Evolutionary conservation across 37 sponge, comb jelly and placozoan genomes (phyloP).

Genomic region (Beroe ovata): DNA sequence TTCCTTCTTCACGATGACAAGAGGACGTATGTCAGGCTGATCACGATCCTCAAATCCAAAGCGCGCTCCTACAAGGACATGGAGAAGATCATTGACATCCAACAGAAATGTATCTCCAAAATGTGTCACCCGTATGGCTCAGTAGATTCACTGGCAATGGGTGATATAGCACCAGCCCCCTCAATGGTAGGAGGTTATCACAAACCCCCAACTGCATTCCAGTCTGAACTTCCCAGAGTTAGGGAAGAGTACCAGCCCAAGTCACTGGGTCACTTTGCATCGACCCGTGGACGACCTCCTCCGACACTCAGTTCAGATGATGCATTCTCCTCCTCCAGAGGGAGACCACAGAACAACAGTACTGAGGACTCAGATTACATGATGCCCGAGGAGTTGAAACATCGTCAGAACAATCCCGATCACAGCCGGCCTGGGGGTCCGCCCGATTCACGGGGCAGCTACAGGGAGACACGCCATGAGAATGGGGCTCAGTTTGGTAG

Average conservation of each 20-base stretch:
- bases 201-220: constrained; percentile 35
- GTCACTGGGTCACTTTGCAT: constrained; percentile 8
- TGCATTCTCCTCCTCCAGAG: not conserved
- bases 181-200: not conserved
- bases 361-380: constrained; percentile 15
- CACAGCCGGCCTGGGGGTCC: too few relatives aligned
- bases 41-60: constrained; percentile 39
- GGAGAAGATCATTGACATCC: constrained; percentile 63
- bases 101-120: constrained; percentile 61
- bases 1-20: constrained; percentile 55
- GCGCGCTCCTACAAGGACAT: constrained; percentile 48
- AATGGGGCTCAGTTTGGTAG: too few relatives aligned
- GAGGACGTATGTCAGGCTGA: constrained; percentile 48
- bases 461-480: too few relatives aligned
- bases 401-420: too few relatives aligned
- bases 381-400: constrained; percentile 63
- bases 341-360: not conserved
- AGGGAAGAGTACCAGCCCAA: constrained; percentile 50
- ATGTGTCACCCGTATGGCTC: constrained; percentile 57
- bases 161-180: constrained; percentile 11
- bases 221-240: not conserved
- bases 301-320: not conserved
- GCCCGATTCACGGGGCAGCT: not conserved
- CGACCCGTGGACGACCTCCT: not conserved
- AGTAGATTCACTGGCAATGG: constrained; percentile 24